Percentiles rank a stretch among this genome's conserved stretches.
Conservation (phyloP, 2,888 invertebrate genomes). For the Spilosoma lubricipeda region DNA sequence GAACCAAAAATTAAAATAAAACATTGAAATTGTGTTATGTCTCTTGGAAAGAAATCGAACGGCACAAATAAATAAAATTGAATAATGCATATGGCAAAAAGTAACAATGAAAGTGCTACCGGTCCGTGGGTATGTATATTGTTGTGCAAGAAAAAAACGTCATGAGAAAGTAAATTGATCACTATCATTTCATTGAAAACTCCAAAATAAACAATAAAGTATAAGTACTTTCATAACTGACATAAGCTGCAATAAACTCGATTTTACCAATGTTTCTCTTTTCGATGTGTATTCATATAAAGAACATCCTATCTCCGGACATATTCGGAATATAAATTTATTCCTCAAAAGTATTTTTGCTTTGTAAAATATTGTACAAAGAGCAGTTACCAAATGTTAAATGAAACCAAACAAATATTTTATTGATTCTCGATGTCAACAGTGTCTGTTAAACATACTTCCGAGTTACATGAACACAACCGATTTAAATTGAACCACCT, state of each 20-base stretch:
- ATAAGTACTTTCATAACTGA: slow-evolving; percentile 13
- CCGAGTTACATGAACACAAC: not conserved
- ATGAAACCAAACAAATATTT: too few species aligned
- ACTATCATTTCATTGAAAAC: slow-evolving; percentile 24
- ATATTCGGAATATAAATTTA: too few species aligned
- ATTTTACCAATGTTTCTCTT: not conserved
- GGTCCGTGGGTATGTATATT: slow-evolving; percentile 1
- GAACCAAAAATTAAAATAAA: not conserved
- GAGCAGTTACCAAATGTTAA: not conserved
- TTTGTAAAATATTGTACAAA: too few species aligned
- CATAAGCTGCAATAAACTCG: not conserved
- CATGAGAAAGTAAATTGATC: slow-evolving; percentile 32
- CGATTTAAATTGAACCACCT: not conserved
- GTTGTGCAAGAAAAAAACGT: slow-evolving; percentile 15
- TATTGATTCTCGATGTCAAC: not conserved
- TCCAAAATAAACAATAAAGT: slow-evolving; percentile 6
- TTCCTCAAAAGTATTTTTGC: too few species aligned
- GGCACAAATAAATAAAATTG: not conserved
- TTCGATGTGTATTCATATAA: not conserved
- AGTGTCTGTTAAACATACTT: not conserved
- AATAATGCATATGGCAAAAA: not conserved
- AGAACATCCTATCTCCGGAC: too few species aligned
- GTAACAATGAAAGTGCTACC: not conserved
- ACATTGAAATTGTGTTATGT: not conserved
- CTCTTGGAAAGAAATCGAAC: not conserved